Percentiles rank a stretch among this genome's conserved stretches.
Evolutionary conservation across 2,888 invertebrate species (phyloP).

Genomic region (Entomobrya multifasciata): DNA sequence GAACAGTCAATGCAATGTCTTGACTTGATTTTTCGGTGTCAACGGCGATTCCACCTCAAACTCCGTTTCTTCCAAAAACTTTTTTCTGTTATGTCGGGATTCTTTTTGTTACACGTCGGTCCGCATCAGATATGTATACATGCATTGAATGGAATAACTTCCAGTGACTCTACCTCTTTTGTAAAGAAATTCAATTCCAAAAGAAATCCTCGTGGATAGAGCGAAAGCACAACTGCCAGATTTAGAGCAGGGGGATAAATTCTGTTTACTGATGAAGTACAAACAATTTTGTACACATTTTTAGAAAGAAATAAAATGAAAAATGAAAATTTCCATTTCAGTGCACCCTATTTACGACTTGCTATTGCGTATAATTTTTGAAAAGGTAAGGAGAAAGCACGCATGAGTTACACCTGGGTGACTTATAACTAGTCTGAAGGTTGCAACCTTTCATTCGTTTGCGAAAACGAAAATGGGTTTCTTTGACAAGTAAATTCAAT

Average conservation of each 20-base stretch:
- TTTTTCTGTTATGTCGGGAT: not conserved
- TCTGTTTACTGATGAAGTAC: conserved; percentile 3
- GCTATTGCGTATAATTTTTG: not conserved
- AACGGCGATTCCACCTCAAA: not conserved
- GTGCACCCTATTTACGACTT: conserved; percentile 4
- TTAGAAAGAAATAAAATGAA: not conserved
- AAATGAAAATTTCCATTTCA: conserved; percentile 22
- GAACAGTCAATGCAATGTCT: not conserved
- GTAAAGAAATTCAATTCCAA: not conserved
- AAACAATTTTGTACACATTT: not conserved
- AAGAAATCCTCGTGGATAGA: too few relatives aligned
- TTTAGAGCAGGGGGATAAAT: not conserved
- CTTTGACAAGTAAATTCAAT: conserved; percentile 27
- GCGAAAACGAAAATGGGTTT: not conserved
- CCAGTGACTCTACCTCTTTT: not conserved
- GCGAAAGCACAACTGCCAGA: too few relatives aligned
- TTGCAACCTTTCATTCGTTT: not conserved
- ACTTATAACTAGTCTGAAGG: not conserved
- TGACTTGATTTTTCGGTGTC: conserved; percentile 2
- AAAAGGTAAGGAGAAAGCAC: not conserved
- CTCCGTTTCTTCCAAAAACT: not conserved
- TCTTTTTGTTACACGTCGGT: too few relatives aligned
- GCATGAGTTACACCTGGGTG: not conserved
- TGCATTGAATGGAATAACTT: conserved; percentile 24
- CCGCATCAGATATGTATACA: not conserved